phyloP scores from a whole-genome alignment of 2,113 vertebrate genomes.

The Podarcis raffonei region DNA sequence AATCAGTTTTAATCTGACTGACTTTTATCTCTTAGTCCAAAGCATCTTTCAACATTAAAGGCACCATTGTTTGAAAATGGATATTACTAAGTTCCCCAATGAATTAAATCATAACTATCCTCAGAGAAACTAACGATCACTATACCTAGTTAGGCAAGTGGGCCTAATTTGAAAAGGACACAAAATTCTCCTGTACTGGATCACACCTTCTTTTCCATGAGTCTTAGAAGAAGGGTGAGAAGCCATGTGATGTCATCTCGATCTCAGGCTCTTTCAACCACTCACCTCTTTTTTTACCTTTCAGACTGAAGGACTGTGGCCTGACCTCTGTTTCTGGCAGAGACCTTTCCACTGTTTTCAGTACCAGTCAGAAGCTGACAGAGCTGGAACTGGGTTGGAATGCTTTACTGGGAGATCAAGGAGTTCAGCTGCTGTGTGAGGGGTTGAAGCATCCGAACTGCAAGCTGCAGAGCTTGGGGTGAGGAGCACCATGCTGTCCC shows the following conservation, averaged over 20 bases:
- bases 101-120: not conserved
- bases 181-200: not conserved
- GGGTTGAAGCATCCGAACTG: slow-evolving; percentile 47
- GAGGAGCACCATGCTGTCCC: not conserved
- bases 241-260: not conserved
- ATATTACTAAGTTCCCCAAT: not conserved
- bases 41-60: not conserved
- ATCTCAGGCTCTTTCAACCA: not conserved
- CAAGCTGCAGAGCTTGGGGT: slow-evolving; percentile 54
- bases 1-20: not conserved
- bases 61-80: not conserved
- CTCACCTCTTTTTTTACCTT: not conserved
- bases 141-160: not conserved
- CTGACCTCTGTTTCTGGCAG: slow-evolving; percentile 31
- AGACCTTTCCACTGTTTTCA: not conserved
- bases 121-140: not conserved
- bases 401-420: not conserved
- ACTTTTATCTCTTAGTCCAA: not conserved
- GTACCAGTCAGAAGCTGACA: not conserved
- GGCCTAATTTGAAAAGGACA: too few relatives aligned
- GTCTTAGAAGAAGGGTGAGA: not conserved
- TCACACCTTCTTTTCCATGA: not conserved
- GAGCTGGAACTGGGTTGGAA: slow-evolving; percentile 53
- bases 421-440: not conserved
- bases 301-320: slow-evolving; percentile 44